Evolutionary conservation across 2,797 vertebrate genomes (phyloP).

Genomic region (Centroberyx gerrardi): DNA sequence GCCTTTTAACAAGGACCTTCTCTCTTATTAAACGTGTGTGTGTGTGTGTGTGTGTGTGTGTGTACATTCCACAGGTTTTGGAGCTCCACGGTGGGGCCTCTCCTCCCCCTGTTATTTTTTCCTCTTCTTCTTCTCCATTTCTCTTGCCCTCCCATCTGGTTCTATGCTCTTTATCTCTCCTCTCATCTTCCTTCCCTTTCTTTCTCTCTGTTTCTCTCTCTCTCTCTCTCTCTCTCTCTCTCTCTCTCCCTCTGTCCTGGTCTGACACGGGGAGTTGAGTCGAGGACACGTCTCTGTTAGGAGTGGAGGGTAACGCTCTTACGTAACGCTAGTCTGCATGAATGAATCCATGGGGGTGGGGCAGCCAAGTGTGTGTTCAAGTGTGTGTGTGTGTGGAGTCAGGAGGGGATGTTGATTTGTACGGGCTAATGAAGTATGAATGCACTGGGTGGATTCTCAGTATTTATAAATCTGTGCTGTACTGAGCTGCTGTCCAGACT

Average conservation of each 20-base stretch:
- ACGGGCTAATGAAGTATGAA: conserved; percentile 7
- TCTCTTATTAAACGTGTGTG: not conserved
- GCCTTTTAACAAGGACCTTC: too few species aligned
- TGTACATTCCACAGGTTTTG: not conserved
- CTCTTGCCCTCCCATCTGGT: conserved; percentile 11
- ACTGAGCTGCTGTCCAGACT: too few species aligned
- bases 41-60: conserved; percentile 15
- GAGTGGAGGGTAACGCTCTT: conserved; percentile 60
- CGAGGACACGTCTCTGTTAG: conserved; percentile 62
- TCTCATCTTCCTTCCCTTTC: not conserved
- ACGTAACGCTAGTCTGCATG: conserved; percentile 73
- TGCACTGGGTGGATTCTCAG: not conserved
- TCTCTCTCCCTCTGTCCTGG: conserved; percentile 25
- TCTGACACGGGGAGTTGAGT: conserved; percentile 53
- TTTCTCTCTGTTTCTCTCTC: not conserved
- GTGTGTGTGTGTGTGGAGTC: not conserved
- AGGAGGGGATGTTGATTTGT: too few species aligned
- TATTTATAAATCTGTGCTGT: not conserved
- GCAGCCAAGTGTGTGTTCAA: conserved; percentile 30
- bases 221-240: conserved; percentile 9
- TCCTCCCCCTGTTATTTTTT: not conserved
- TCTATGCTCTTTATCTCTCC: not conserved
- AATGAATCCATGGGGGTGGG: conserved; percentile 57
- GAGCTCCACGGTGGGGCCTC: too few species aligned
- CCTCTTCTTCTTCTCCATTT: not conserved